Percentiles rank a stretch among this genome's conserved stretches.
Conservation (phyloP, 2,888 invertebrate genomes). For the Acleris literana region DNA sequence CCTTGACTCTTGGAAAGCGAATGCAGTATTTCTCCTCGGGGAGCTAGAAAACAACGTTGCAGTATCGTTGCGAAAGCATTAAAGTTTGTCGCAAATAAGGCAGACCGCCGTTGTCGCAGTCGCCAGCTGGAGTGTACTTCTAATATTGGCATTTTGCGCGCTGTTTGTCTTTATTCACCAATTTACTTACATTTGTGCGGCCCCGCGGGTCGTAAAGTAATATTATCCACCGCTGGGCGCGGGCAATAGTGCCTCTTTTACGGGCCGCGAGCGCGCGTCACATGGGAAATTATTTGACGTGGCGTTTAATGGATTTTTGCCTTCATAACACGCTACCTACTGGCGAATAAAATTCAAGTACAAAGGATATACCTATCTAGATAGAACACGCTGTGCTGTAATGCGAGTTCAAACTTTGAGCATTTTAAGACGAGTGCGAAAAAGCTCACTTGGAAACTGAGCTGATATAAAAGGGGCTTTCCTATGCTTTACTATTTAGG, state of each 20-base stretch:
- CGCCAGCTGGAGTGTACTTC: constrained; percentile 21
- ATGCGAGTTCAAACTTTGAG: constrained; percentile 5
- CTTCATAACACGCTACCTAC: constrained; percentile 82
- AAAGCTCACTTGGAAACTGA: too few relatives aligned
- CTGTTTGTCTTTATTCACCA: constrained; percentile 80
- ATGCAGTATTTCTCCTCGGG: neutral
- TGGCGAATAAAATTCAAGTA: constrained; percentile 73
- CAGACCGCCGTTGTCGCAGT: constrained; percentile 6
- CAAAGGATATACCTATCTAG: constrained; percentile 47
- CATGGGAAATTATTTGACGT: constrained; percentile 84
- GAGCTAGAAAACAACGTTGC: neutral
- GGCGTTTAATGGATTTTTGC: constrained; percentile 83
- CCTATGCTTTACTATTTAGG: too few relatives aligned
- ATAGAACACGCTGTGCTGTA: constrained; percentile 32
- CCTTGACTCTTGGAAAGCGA: neutral
- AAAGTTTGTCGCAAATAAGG: neutral
- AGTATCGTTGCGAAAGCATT: neutral
- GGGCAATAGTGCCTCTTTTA: constrained; percentile 83
- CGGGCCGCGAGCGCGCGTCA: constrained; percentile 81
- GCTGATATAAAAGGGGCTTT: too few relatives aligned
- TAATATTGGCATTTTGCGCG: constrained; percentile 44
- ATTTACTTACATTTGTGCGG: constrained; percentile 80
- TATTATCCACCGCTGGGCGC: constrained; percentile 80
- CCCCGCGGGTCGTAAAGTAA: constrained; percentile 81
- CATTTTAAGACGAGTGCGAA: too few relatives aligned